These are phyloP conservation scores for Umimayanthus chanpuru DNA, from an alignment of 92 coral and sea anemone genomes.

Conservation along the genomic window DNA sequence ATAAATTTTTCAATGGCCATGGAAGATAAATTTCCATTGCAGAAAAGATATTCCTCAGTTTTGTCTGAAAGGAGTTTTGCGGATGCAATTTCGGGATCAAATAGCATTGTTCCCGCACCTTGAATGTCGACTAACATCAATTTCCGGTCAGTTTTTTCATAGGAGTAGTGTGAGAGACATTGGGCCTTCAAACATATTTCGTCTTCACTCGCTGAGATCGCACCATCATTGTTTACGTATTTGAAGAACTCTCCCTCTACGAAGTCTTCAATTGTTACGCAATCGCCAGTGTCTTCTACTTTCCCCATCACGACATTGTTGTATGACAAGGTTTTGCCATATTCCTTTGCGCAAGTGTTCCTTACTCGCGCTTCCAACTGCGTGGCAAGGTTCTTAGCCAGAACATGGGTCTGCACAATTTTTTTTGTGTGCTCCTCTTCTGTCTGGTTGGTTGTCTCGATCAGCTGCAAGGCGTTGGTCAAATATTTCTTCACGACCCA, in stretches of 20 bases:
- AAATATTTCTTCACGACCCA: constrained; percentile 70
- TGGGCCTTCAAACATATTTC: constrained; percentile 58
- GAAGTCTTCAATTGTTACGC: constrained; percentile 72
- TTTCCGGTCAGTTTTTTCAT: constrained; percentile 58
- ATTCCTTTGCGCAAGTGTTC: constrained; percentile 30
- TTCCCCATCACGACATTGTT: constrained; percentile 56
- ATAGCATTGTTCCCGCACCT: constrained; percentile 51
- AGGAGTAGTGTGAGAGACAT: constrained; percentile 59
- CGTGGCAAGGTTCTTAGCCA: constrained; percentile 58
- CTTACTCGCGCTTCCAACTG: constrained; percentile 30
- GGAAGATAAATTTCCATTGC: constrained; percentile 23
- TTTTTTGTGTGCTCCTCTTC: constrained; percentile 58
- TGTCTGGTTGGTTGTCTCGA: constrained; percentile 31
- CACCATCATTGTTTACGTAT: constrained; percentile 72
- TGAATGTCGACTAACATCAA: constrained; percentile 64
- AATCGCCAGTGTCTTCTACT: constrained; percentile 42
- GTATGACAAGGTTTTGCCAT: constrained; percentile 52
- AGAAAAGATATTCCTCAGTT: constrained; percentile 18
- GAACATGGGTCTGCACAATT: constrained; percentile 64
- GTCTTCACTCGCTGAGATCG: constrained; percentile 28
- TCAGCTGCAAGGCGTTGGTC: constrained; percentile 38
- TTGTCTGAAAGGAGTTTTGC: constrained; percentile 37
- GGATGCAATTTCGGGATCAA: neutral
- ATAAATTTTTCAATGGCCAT: constrained; percentile 44
- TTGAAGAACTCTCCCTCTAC: constrained; percentile 58